Evolutionary conservation across 2,888 invertebrate genomes (phyloP).

Genomic region (Serrognathus titanus): DNA sequence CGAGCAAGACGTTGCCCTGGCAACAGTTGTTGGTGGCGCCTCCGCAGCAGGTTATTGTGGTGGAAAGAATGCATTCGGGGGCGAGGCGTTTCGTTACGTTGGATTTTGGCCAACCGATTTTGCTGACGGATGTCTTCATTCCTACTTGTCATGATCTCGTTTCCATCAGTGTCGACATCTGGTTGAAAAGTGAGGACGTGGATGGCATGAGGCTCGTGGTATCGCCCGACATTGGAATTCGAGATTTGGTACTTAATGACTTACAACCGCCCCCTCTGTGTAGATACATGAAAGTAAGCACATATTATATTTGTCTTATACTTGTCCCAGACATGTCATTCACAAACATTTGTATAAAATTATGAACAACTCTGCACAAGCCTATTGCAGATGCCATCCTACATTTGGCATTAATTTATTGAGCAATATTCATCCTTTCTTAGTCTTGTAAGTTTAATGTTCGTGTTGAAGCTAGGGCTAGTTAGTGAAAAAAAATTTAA

Average conservation of each 20-base stretch:
- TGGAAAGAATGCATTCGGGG: conserved; percentile 91
- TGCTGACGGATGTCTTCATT: conserved; percentile 82
- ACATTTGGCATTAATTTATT: no score
- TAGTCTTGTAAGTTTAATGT: no score
- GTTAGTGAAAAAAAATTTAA: not conserved
- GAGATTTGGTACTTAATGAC: conserved; percentile 82
- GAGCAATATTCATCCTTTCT: not conserved
- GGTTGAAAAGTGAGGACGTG: conserved; percentile 82
- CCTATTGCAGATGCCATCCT: no score
- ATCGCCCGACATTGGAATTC: conserved; percentile 82
- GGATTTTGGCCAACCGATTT: conserved; percentile 83
- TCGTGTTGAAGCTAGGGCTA: not conserved
- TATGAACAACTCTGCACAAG: no score
- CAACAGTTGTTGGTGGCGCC: conserved; percentile 75
- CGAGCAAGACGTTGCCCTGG: conserved; percentile 58
- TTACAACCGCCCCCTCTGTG: conserved; percentile 88
- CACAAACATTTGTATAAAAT: no score
- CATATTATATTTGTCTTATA: not conserved
- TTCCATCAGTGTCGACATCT: conserved; percentile 84
- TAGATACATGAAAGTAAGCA: conserved; percentile 76
- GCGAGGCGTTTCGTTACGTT: conserved; percentile 88
- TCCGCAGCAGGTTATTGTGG: conserved; percentile 79
- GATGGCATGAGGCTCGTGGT: conserved; percentile 82
- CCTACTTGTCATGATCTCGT: conserved; percentile 79
- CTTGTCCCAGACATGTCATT: no score